Percentiles rank a stretch among this genome's conserved stretches.
Conservation (phyloP, 2,888 invertebrate species). For the Oxycera nigricornis region DNA sequence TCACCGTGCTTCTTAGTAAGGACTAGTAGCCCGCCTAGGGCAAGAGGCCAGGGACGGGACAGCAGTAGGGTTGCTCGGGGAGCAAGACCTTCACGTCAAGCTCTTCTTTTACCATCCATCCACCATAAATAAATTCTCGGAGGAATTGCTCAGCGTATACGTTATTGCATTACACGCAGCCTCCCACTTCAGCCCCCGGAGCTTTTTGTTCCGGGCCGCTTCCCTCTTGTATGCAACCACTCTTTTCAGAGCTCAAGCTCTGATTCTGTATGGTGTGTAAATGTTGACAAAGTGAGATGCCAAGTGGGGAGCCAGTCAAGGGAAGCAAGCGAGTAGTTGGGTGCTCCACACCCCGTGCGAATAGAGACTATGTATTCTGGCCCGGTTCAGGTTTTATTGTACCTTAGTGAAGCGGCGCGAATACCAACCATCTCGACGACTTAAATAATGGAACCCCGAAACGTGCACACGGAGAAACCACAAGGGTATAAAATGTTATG, state of each 20-base stretch:
- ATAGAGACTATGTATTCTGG: slow-evolving; percentile 13
- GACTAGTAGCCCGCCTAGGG: background rate
- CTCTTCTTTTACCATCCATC: slow-evolving; percentile 40
- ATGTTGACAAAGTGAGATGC: slow-evolving; percentile 36
- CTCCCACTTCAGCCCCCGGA: background rate
- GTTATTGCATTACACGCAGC: slow-evolving; percentile 8
- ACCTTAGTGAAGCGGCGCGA: slow-evolving; percentile 8
- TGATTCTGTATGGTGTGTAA: slow-evolving; percentile 37
- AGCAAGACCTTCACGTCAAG: background rate
- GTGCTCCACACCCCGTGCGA: background rate
- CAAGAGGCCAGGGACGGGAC: background rate
- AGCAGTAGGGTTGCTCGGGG: background rate
- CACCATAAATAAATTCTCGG: slow-evolving; percentile 37
- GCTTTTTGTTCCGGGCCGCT: background rate
- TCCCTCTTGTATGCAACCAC: background rate
- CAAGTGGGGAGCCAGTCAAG: background rate
- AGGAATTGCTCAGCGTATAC: slow-evolving; percentile 29
- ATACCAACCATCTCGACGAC: slow-evolving; percentile 6
- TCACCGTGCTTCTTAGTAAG: slow-evolving; percentile 17
- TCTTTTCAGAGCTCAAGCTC: background rate
- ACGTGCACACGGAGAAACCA: slow-evolving; percentile 21
- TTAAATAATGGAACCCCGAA: slow-evolving; percentile 26
- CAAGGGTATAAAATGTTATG: slow-evolving; percentile 28
- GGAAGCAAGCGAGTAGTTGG: background rate
- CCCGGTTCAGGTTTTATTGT: slow-evolving; percentile 25